These are phyloP conservation scores for Varanus komodoensis DNA, from an alignment of 2,113 vertebrate species.

Conservation along the genomic window DNA sequence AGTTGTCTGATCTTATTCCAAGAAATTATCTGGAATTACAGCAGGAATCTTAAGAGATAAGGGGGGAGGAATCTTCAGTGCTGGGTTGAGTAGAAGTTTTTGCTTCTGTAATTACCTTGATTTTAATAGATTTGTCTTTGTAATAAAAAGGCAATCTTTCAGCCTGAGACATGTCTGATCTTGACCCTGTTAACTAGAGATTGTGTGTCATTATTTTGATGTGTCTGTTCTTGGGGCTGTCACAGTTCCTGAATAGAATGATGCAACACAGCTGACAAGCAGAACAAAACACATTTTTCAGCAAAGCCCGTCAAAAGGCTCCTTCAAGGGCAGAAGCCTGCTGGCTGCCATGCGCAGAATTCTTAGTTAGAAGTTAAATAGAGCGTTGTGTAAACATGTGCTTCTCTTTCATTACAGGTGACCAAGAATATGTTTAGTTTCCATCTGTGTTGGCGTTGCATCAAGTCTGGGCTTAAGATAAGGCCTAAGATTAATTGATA, in stretches of 20 bases:
- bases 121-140: slow-evolving; percentile 46
- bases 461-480: slow-evolving; percentile 40
- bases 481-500: slow-evolving; percentile 31
- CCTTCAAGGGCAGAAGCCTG: slow-evolving; percentile 37
- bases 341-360: neutral
- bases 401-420: slow-evolving; percentile 10
- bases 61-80: neutral
- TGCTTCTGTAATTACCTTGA: slow-evolving; percentile 24
- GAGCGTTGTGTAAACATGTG: slow-evolving; percentile 33
- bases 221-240: neutral
- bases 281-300: slow-evolving; percentile 39
- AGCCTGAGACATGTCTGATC: neutral
- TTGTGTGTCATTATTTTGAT: neutral
- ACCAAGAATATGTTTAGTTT: slow-evolving; percentile 32
- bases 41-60: slow-evolving; percentile 50
- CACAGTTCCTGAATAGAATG: slow-evolving; percentile 11
- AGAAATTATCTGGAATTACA: slow-evolving; percentile 60
- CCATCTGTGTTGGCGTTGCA: slow-evolving; percentile 23
- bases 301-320: neutral
- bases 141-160: neutral
- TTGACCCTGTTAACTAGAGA: slow-evolving; percentile 29
- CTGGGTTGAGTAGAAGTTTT: neutral
- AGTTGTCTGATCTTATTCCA: slow-evolving; percentile 64
- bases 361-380: slow-evolving; percentile 19
- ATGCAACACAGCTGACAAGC: slow-evolving; percentile 15